phyloP scores from a whole-genome alignment of 2,797 vertebrate genomes.

The Danio choprae region DNA sequence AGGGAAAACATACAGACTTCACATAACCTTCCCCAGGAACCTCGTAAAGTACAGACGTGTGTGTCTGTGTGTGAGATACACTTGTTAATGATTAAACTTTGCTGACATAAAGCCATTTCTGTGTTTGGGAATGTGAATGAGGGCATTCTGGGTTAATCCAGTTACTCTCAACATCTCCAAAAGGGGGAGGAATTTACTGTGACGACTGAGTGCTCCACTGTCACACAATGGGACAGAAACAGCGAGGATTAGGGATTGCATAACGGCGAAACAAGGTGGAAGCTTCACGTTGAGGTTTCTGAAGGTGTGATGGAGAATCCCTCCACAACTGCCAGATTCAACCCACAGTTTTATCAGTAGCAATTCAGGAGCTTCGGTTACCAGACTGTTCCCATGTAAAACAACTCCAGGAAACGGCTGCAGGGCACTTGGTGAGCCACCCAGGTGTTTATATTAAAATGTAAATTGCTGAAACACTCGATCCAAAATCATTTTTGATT shows the following conservation, averaged over 20 bases:
- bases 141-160: slow-evolving; percentile 46
- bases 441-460: slow-evolving; percentile 15
- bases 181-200: slow-evolving; percentile 28
- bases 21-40: slow-evolving; percentile 5
- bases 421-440: neutral
- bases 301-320: slow-evolving; percentile 66
- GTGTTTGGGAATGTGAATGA: slow-evolving; percentile 11
- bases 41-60: neutral
- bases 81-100: slow-evolving; percentile 52
- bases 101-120: slow-evolving; percentile 32
- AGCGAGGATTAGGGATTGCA: slow-evolving; percentile 62
- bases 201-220: slow-evolving; percentile 15
- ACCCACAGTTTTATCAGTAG: slow-evolving; percentile 44
- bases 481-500: neutral
- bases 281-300: slow-evolving; percentile 57
- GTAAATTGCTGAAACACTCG: slow-evolving; percentile 1
- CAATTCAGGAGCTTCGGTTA: neutral
- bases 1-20: slow-evolving; percentile 3
- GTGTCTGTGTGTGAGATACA: slow-evolving; percentile 34
- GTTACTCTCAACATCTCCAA: slow-evolving; percentile 33
- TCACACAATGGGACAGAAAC: slow-evolving; percentile 58
- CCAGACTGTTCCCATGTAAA: slow-evolving; percentile 22
- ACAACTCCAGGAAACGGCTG: neutral
- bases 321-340: slow-evolving; percentile 55
- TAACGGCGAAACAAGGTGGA: slow-evolving; percentile 53